Conservation (phyloP, 37 sponge, comb jelly and placozoan genomes). For the Dysidea cf. avara region DNA sequence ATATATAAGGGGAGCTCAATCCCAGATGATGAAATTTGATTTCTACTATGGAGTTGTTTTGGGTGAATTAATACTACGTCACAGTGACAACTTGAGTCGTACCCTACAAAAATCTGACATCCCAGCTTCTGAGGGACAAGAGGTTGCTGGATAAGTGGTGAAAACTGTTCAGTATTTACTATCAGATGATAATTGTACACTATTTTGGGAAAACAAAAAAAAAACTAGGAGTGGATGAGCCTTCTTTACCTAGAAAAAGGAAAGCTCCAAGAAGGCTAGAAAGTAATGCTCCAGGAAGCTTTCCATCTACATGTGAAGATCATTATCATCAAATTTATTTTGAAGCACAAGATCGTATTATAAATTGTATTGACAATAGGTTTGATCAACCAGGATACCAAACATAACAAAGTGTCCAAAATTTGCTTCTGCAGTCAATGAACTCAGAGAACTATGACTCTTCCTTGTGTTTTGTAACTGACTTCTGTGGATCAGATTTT, state of each 20-base stretch:
- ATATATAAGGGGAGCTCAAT: too few relatives aligned
- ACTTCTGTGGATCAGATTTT: slow-evolving; percentile 44
- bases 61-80: too few relatives aligned
- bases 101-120: slow-evolving; percentile 45
- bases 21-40: too few relatives aligned
- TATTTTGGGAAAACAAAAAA: slow-evolving; percentile 4
- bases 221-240: slow-evolving; percentile 24
- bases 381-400: slow-evolving; percentile 56
- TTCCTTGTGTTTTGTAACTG: slow-evolving; percentile 13
- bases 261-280: slow-evolving; percentile 19
- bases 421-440: slow-evolving; percentile 32
- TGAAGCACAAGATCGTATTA: slow-evolving; percentile 53
- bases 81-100: slow-evolving; percentile 38
- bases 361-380: slow-evolving; percentile 20
- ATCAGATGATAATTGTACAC: too few relatives aligned
- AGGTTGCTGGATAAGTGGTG: slow-evolving; percentile 23
- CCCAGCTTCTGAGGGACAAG: slow-evolving; percentile 68
- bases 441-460: slow-evolving; percentile 3
- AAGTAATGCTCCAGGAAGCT: slow-evolving; percentile 4
- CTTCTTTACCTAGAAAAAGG: slow-evolving; percentile 12
- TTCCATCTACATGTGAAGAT: slow-evolving; percentile 43
- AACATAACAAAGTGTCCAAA: slow-evolving; percentile 20
- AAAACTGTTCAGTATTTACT: slow-evolving; percentile 21
- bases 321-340: slow-evolving; percentile 33
- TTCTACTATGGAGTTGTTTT: too few relatives aligned